phyloP scores from a whole-genome alignment of 2,797 vertebrate genomes.

The Coilia nasus region DNA sequence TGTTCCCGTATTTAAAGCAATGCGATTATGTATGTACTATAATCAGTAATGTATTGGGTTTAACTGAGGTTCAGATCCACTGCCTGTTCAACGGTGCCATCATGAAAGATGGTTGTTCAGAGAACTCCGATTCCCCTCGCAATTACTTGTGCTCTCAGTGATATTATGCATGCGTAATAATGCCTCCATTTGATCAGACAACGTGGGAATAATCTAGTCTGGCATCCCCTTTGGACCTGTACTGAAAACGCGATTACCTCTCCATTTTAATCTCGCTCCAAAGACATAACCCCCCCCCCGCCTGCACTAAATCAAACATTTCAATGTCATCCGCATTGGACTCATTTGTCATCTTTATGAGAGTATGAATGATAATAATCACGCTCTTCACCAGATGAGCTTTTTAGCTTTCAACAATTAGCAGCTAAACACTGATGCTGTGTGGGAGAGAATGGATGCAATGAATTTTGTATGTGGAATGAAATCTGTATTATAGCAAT shows the following conservation, averaged over 20 bases:
- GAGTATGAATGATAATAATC: background rate
- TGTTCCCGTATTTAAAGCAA: background rate
- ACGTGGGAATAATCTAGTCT: slow-evolving; percentile 16
- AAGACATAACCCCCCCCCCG: slow-evolving; percentile 25
- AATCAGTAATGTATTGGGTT: background rate
- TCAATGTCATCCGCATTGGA: background rate
- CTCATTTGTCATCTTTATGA: slow-evolving; percentile 6
- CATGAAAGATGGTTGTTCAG: background rate
- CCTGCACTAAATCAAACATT: background rate
- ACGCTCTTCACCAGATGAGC: background rate
- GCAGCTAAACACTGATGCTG: background rate
- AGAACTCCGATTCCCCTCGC: background rate
- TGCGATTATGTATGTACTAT: background rate
- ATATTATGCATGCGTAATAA: slow-evolving; percentile 6
- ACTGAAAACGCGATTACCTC: slow-evolving; percentile 40
- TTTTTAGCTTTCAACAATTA: background rate
- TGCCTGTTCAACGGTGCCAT: background rate
- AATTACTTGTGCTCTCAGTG: background rate
- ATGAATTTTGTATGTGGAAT: background rate
- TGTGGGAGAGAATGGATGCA: background rate
- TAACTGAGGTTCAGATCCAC: background rate
- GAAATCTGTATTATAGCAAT: slow-evolving; percentile 7
- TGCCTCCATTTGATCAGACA: slow-evolving; percentile 15
- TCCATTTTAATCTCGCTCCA: slow-evolving; percentile 44
- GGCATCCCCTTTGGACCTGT: slow-evolving; percentile 17